Evolutionary conservation across 2,113 vertebrate species (phyloP).

Genomic region (Pseudonaja textilis): DNA sequence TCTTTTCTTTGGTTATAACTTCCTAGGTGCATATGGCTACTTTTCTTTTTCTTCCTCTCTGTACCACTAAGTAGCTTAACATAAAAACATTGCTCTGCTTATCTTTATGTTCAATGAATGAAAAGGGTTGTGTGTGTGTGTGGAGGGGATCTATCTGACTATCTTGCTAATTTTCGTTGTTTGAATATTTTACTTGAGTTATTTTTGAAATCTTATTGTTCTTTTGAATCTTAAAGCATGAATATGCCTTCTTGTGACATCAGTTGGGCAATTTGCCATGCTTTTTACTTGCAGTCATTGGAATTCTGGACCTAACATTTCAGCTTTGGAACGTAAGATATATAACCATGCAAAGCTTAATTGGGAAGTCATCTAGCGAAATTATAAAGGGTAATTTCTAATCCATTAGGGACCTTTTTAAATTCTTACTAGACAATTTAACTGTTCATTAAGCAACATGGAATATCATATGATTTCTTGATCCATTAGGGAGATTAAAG

Average conservation of each 20-base stretch:
- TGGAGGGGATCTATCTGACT: no score
- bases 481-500: conserved; percentile 4
- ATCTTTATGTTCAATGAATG: background rate
- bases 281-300: background rate
- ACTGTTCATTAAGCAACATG: background rate
- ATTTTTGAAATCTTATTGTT: background rate
- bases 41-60: background rate
- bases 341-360: background rate
- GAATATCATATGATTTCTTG: background rate
- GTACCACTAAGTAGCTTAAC: background rate
- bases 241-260: background rate
- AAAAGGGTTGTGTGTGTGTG: background rate
- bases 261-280: background rate
- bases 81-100: background rate
- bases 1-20: background rate
- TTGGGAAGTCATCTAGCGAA: background rate
- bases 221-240: background rate
- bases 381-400: background rate
- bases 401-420: background rate
- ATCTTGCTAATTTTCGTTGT: background rate
- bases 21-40: background rate
- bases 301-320: background rate
- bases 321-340: background rate
- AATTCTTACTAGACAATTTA: background rate
- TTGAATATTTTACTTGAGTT: background rate